These are phyloP conservation scores for Odocoileus virginianus DNA, from an alignment of 2,113 vertebrate genomes.

Conservation along the genomic window DNA sequence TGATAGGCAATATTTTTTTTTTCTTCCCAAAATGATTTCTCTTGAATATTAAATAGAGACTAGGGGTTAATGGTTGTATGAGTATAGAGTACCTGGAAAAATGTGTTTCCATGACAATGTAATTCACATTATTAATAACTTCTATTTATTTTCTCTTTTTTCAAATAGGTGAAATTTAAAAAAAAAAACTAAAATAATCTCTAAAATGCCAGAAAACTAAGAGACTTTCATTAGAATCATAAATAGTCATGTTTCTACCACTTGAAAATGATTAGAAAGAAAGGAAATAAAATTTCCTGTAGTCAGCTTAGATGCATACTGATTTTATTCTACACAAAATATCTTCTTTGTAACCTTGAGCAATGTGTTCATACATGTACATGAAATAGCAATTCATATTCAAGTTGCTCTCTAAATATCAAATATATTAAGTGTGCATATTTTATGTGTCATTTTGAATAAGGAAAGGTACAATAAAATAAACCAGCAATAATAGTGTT, in stretches of 20 bases:
- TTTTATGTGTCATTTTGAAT: not conserved
- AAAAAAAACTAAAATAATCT: slow-evolving; percentile 65
- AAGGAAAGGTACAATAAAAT: not conserved
- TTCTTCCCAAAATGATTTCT: slow-evolving; percentile 73
- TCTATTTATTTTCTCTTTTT: slow-evolving; percentile 64
- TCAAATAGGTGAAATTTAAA: slow-evolving; percentile 56
- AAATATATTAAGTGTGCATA: not conserved
- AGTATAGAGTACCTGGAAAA: slow-evolving; percentile 72
- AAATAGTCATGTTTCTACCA: slow-evolving; percentile 42
- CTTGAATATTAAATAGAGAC: slow-evolving; percentile 79
- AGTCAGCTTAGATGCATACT: not conserved
- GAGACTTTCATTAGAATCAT: not conserved
- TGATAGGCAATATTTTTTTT: slow-evolving; percentile 76
- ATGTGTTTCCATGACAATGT: slow-evolving; percentile 78
- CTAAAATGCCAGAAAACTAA: not conserved
- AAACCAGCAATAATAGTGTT: not conserved
- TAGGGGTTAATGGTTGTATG: slow-evolving; percentile 73
- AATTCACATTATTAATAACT: slow-evolving; percentile 75
- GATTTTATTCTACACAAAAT: not conserved
- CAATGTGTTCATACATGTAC: not conserved
- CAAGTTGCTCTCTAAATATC: not conserved
- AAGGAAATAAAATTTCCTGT: not conserved
- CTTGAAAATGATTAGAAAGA: slow-evolving; percentile 55
- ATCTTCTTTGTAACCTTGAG: not conserved
- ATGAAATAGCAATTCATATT: not conserved